Percentiles rank a stretch among this genome's conserved stretches.
Conservation (phyloP, 2,888 invertebrate genomes). For the Aleiodes testaceus region DNA sequence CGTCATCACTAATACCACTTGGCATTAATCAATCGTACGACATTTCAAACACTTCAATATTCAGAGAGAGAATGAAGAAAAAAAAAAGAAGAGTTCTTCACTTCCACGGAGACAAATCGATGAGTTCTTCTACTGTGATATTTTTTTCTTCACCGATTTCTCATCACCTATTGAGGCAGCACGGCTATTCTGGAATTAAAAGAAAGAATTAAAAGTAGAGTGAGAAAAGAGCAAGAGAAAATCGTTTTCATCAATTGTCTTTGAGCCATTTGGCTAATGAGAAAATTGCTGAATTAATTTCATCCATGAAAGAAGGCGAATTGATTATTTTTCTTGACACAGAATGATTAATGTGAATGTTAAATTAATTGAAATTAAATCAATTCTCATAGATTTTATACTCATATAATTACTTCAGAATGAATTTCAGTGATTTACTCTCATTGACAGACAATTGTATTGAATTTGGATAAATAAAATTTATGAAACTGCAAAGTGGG, state of each 20-base stretch:
- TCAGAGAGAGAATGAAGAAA: background rate
- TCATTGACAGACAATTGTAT: background rate
- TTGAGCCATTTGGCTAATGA: conserved; percentile 22
- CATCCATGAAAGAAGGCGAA: background rate
- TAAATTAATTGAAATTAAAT: conserved; percentile 1
- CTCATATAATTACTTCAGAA: no score
- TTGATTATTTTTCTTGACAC: background rate
- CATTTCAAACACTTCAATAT: conserved; percentile 10
- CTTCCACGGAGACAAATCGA: background rate
- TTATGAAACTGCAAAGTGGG: conserved; percentile 5
- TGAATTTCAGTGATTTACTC: no score
- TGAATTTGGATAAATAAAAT: background rate
- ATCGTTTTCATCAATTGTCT: conserved; percentile 26
- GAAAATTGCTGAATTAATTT: background rate
- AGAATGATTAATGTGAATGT: background rate
- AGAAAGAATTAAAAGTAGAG: background rate
- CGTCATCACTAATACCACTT: conserved; percentile 29
- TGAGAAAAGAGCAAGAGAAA: conserved; percentile 1
- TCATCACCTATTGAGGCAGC: background rate
- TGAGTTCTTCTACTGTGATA: background rate
- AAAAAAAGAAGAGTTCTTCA: background rate
- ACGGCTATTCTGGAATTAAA: conserved; percentile 15
- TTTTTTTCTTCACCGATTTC: conserved; percentile 2
- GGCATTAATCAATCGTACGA: conserved; percentile 39
- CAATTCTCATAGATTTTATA: no score